phyloP scores from a whole-genome alignment of 1,140 invertebrate species.

The Drosophila mojavensis region DNA sequence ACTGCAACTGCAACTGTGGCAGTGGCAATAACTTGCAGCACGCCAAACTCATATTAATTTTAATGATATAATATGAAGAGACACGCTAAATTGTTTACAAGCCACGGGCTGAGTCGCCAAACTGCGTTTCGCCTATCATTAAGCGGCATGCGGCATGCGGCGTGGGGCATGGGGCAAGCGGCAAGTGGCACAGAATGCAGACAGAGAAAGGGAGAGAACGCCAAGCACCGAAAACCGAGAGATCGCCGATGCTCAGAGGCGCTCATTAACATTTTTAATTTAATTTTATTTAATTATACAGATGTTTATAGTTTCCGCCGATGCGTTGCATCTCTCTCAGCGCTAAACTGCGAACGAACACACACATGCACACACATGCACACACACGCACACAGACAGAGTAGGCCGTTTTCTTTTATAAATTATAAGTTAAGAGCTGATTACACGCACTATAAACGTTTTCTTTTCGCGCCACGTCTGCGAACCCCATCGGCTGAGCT shows the following conservation, averaged over 20 bases:
- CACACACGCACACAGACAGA: conserved; percentile 2
- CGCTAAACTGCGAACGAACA: conserved; percentile 76
- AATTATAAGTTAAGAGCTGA: conserved; percentile 82
- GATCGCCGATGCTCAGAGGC: conserved; percentile 4
- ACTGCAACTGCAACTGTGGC: not conserved
- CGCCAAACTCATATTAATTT: conserved; percentile 80
- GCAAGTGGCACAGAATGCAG: not conserved
- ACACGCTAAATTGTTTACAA: conserved; percentile 81
- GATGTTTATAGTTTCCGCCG: conserved; percentile 79
- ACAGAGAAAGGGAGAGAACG: conserved; percentile 1
- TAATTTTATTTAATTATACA: conserved; percentile 83
- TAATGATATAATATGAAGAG: conserved; percentile 81
- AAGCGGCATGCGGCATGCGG: conserved; percentile 11
- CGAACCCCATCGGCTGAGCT: conserved; percentile 15
- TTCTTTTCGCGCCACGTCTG: conserved; percentile 53
- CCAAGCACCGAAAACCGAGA: not conserved
- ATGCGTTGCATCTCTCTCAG: conserved; percentile 60
- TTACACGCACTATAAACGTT: conserved; percentile 80
- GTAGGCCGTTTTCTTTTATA: conserved; percentile 59
- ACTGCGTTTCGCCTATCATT: conserved; percentile 44
- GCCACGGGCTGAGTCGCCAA: conserved; percentile 50
- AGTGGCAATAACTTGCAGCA: conserved; percentile 60
- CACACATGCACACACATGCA: conserved; percentile 23
- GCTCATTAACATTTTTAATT: conserved; percentile 80
- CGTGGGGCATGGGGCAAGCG: not conserved